These are phyloP conservation scores for Aplochiton taeniatus DNA, from an alignment of 2,797 vertebrate genomes.

Conservation along the genomic window DNA sequence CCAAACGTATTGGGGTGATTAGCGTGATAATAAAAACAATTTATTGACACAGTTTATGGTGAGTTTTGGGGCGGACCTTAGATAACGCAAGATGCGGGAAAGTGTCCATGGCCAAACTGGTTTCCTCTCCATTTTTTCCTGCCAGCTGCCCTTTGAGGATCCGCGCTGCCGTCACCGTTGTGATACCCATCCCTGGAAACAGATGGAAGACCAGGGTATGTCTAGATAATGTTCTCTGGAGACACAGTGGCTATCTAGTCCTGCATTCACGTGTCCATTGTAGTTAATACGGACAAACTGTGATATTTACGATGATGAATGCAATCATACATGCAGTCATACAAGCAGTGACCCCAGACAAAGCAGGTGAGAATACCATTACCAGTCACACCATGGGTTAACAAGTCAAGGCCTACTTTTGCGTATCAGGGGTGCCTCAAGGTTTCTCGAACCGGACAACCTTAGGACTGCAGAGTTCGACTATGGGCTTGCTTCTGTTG, in stretches of 20 bases:
- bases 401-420: too few relatives aligned
- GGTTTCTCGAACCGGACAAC: too few relatives aligned
- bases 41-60: too few relatives aligned
- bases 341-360: too few relatives aligned
- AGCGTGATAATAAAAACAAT: neutral
- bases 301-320: conserved; percentile 16
- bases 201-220: conserved; percentile 7
- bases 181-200: conserved; percentile 75
- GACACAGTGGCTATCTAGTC: neutral
- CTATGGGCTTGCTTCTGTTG: too few relatives aligned
- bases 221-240: conserved; percentile 22
- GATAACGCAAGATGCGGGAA: conserved; percentile 79
- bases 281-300: neutral
- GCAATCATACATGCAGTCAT: too few relatives aligned
- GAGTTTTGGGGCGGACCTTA: conserved; percentile 64
- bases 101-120: conserved; percentile 76
- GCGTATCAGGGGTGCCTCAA: too few relatives aligned
- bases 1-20: neutral
- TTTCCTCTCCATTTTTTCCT: conserved; percentile 73
- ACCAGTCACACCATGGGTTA: too few relatives aligned
- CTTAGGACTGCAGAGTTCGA: too few relatives aligned
- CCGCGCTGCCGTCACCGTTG: conserved; percentile 79
- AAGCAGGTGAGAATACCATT: too few relatives aligned
- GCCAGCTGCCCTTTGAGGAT: conserved; percentile 79
- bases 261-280: neutral